phyloP scores from a whole-genome alignment of 2,797 vertebrate genomes.

The Rhincodon typus region DNA sequence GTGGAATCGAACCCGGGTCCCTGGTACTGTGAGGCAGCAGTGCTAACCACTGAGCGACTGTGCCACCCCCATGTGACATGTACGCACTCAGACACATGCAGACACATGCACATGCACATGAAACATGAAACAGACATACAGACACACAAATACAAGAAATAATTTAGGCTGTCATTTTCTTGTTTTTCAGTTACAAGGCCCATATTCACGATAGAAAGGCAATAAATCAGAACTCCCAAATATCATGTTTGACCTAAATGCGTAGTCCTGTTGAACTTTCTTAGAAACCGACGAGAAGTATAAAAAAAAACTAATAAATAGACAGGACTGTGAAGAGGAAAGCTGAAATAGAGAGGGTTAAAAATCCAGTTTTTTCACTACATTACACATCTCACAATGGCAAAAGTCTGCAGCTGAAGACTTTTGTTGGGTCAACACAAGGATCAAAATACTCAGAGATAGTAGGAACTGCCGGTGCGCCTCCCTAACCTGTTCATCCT shows the following conservation, averaged over 20 bases:
- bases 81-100: not conserved
- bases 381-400: not conserved
- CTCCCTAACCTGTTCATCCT: too few species aligned
- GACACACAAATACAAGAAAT: not conserved
- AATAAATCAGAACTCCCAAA: not conserved
- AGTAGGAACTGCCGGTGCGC: too few species aligned
- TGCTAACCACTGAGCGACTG: too few species aligned
- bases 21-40: too few species aligned
- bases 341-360: not conserved
- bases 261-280: not conserved
- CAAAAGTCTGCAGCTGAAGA: not conserved
- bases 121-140: too few species aligned
- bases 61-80: not conserved
- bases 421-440: not conserved
- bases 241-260: not conserved
- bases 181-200: not conserved
- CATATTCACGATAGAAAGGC: not conserved
- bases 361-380: not conserved
- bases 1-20: too few species aligned
- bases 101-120: not conserved
- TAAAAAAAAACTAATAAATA: not conserved
- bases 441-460: not conserved
- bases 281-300: not conserved
- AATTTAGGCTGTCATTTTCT: not conserved
- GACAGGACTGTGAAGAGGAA: not conserved